A percentile compares a stretch with the other conserved stretches of the same genome.
Conservation (phyloP, 2,113 vertebrate genomes). For the Lagopus muta region DNA sequence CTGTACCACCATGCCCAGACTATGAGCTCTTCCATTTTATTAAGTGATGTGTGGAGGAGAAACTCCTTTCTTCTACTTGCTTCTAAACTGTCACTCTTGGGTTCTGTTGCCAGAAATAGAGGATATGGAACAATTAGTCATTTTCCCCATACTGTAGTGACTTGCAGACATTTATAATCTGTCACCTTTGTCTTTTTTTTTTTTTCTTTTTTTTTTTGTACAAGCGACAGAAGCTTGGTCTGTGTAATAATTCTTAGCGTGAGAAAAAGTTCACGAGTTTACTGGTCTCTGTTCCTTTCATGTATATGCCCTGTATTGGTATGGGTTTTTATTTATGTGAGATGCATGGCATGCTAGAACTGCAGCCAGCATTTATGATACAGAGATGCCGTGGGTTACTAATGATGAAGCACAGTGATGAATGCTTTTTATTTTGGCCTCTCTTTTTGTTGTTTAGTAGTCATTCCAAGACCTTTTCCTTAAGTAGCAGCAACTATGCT, state of each 20-base stretch:
- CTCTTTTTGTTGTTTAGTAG: not conserved
- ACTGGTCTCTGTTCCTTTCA: not conserved
- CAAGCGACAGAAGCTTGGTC: not conserved
- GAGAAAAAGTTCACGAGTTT: not conserved
- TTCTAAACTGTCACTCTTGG: not conserved
- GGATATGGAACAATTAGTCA: fast-evolving
- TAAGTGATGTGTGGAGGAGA: not conserved
- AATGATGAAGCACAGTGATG: not conserved
- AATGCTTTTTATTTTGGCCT: not conserved
- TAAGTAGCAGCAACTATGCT: not conserved
- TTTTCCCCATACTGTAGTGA: not conserved
- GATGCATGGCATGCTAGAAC: not conserved
- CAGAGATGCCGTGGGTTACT: not conserved
- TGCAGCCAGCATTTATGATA: not conserved
- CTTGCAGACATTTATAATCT: not conserved
- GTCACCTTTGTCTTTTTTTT: not conserved
- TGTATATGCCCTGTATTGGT: not conserved
- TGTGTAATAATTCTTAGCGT: not conserved
- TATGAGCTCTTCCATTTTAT: not conserved
- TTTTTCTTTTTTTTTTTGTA: not conserved
- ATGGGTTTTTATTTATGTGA: not conserved
- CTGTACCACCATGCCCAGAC: fast-evolving
- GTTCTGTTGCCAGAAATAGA: not conserved
- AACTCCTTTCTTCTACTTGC: not conserved
- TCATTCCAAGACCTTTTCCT: not conserved